These are phyloP conservation scores for Engraulis encrasicolus DNA, from an alignment of 2,113 vertebrate species.

Conservation along the genomic window DNA sequence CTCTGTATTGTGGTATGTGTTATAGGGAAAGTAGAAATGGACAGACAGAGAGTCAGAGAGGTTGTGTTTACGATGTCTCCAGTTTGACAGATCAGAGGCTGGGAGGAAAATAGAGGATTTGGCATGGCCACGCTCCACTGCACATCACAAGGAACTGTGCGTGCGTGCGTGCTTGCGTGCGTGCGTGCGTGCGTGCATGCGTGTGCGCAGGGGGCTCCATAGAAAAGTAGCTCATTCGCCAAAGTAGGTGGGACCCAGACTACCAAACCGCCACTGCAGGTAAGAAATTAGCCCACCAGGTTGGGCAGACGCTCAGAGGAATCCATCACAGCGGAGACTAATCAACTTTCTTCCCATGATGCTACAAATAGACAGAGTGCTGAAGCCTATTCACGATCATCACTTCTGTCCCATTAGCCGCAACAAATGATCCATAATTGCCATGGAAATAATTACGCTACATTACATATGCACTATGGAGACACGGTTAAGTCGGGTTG, in stretches of 20 bases:
- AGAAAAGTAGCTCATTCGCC: neutral
- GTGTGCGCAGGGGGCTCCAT: neutral
- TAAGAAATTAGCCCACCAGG: slow-evolving; percentile 1
- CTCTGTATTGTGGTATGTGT: too few species aligned
- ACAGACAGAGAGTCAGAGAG: neutral
- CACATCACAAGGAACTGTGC: neutral
- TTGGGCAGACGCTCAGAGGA: neutral
- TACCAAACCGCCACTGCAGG: neutral
- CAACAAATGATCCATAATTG: slow-evolving; percentile 1
- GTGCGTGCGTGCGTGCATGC: too few species aligned
- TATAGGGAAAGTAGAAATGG: too few species aligned
- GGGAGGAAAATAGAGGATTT: neutral
- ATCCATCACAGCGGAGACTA: neutral
- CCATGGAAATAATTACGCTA: neutral
- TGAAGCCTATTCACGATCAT: slow-evolving; percentile 2
- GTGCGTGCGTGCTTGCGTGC: too few species aligned
- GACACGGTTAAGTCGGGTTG: neutral
- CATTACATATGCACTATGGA: neutral
- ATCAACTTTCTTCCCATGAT: neutral
- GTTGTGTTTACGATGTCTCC: neutral
- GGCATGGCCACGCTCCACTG: neutral
- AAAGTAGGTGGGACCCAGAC: too few species aligned
- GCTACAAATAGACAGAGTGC: neutral
- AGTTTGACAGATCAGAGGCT: neutral
- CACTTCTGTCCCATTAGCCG: neutral